Percentiles rank a stretch among this genome's conserved stretches.
phyloP scores from a whole-genome alignment of 2,888 invertebrate species.

The Pollenia griseotomentosa region DNA sequence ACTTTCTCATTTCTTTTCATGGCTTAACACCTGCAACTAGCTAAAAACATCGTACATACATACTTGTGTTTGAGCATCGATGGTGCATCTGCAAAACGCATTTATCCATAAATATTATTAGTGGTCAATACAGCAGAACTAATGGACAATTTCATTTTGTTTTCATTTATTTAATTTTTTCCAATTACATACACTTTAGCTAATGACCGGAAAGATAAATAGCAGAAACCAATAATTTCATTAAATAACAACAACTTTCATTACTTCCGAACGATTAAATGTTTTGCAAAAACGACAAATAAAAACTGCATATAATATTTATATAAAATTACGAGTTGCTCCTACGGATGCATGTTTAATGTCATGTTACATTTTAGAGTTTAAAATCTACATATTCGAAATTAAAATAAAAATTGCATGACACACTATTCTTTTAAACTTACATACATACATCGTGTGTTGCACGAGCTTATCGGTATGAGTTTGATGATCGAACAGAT shows the following conservation, averaged over 20 bases:
- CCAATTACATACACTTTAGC: slow-evolving; percentile 49
- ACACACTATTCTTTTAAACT: not conserved
- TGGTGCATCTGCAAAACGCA: not conserved
- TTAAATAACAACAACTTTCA: slow-evolving; percentile 60
- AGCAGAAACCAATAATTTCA: slow-evolving; percentile 68
- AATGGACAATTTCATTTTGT: slow-evolving; percentile 22
- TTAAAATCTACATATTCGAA: slow-evolving; percentile 39
- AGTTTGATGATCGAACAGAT: slow-evolving; percentile 4
- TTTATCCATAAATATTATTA: slow-evolving; percentile 18
- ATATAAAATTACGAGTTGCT: not conserved
- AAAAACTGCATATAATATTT: not conserved
- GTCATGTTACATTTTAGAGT: slow-evolving; percentile 55
- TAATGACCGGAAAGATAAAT: slow-evolving; percentile 72
- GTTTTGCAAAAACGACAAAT: slow-evolving; percentile 24
- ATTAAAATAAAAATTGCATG: slow-evolving; percentile 34
- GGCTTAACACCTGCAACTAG: slow-evolving; percentile 13
- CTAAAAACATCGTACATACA: not conserved
- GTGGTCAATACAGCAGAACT: slow-evolving; percentile 39
- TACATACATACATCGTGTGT: not conserved
- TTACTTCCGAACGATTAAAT: slow-evolving; percentile 67
- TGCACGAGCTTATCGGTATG: not conserved
- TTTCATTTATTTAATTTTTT: slow-evolving; percentile 36
- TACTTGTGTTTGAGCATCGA: not conserved
- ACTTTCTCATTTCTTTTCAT: not conserved
- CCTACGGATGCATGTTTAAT: slow-evolving; percentile 36